These are phyloP conservation scores for Saccostrea glomerata DNA, from an alignment of 1,140 invertebrate genomes.

Conservation along the genomic window DNA sequence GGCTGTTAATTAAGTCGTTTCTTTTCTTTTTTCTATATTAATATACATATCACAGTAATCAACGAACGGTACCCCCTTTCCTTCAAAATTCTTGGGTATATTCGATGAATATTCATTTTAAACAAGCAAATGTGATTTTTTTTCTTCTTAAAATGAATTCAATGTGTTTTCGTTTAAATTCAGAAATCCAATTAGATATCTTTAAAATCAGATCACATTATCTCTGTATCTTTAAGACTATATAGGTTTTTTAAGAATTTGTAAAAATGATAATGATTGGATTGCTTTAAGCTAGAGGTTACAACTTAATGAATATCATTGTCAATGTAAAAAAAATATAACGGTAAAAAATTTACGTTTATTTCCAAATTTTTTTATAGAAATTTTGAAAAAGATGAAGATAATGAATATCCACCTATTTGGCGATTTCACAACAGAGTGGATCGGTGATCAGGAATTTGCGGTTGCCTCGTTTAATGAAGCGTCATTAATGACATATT, in stretches of 20 bases:
- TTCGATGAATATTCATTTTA: too few species aligned
- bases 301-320: conserved; percentile 10
- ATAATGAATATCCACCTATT: conserved; percentile 13
- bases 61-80: not conserved
- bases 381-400: conserved; percentile 8
- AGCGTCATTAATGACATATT: conserved; percentile 14
- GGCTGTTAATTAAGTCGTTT: not conserved
- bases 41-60: conserved; percentile 12
- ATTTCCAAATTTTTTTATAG: conserved; percentile 18
- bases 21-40: conserved; percentile 7
- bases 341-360: conserved; percentile 19
- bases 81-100: too few species aligned
- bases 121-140: too few species aligned
- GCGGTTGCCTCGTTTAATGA: conserved; percentile 10
- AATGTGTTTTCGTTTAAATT: too few species aligned
- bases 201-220: too few species aligned
- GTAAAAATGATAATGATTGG: not conserved
- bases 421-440: conserved; percentile 3
- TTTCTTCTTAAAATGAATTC: too few species aligned
- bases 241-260: too few species aligned
- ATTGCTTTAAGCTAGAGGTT: conserved; percentile 10
- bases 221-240: too few species aligned
- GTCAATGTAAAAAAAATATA: conserved; percentile 9
- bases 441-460: not conserved
- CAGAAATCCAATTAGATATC: too few species aligned